Evolutionary conservation across 2,888 invertebrate genomes (phyloP).

Genomic region (Arge pagana): DNA sequence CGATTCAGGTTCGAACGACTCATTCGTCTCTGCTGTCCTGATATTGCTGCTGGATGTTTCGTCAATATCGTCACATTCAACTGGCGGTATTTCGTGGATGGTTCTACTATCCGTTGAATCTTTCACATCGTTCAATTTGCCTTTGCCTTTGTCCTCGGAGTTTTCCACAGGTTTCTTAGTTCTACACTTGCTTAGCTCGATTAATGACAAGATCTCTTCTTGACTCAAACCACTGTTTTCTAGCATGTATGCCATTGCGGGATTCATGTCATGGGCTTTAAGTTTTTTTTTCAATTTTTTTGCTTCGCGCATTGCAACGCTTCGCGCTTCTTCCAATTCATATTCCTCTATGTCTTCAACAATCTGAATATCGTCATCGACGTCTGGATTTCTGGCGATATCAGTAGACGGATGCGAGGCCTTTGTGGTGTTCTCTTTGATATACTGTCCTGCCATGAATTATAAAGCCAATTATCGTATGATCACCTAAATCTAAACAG

Average conservation of each 20-base stretch:
- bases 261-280: conserved; percentile 41
- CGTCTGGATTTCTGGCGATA: conserved; percentile 19
- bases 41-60: no score
- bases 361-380: conserved; percentile 31
- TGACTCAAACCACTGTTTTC: conserved; percentile 78
- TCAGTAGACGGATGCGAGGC: no score
- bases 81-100: no score
- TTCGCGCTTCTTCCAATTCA: conserved; percentile 48
- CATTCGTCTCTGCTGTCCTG: no score
- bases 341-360: conserved; percentile 43
- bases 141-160: background rate
- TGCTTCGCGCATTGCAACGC: conserved; percentile 57
- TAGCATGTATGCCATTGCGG: conserved; percentile 74
- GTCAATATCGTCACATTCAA: no score
- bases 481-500: no score
- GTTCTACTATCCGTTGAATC: no score
- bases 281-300: conserved; percentile 21
- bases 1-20: no score
- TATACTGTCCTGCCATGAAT: no score
- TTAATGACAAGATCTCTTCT: conserved; percentile 64
- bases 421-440: background rate
- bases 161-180: conserved; percentile 22
- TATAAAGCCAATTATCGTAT: no score
- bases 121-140: no score
- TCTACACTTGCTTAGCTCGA: conserved; percentile 46